phyloP scores from a whole-genome alignment of 1,140 invertebrate genomes.

The Drosophila chauvacae region DNA sequence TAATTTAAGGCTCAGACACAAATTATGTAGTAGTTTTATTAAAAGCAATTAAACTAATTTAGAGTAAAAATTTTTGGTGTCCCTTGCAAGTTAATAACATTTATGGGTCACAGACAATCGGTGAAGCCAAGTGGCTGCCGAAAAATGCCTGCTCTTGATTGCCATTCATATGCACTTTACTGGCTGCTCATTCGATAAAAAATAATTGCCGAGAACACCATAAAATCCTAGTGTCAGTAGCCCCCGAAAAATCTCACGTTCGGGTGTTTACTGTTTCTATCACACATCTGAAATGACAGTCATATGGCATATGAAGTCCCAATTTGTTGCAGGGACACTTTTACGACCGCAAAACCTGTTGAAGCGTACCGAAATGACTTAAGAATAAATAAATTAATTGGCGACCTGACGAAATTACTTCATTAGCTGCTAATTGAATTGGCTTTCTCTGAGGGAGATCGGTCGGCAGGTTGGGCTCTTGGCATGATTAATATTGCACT shows the following conservation, averaged over 20 bases:
- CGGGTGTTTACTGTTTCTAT: constrained; percentile 46
- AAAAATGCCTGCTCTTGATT: constrained; percentile 10
- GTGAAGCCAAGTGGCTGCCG: neutral
- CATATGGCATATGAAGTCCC: constrained; percentile 37
- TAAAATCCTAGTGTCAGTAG: constrained; percentile 46
- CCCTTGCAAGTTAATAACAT: neutral
- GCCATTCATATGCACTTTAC: constrained; percentile 26
- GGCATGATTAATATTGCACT: constrained; percentile 51
- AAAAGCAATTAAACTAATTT: constrained; percentile 8
- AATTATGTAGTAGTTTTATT: neutral
- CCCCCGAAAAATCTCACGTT: constrained; percentile 15
- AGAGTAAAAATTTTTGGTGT: neutral
- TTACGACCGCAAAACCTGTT: constrained; percentile 64
- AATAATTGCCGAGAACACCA: constrained; percentile 53
- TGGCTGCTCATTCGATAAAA: constrained; percentile 51
- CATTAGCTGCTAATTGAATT: constrained; percentile 72
- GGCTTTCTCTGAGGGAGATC: constrained; percentile 10
- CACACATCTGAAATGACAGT: constrained; percentile 39
- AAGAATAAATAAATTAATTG: constrained; percentile 51
- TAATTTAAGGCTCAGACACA: constrained; percentile 3
- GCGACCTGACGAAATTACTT: constrained; percentile 57
- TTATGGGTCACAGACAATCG: neutral
- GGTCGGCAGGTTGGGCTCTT: constrained; percentile 6
- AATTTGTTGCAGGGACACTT: constrained; percentile 49
- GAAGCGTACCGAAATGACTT: constrained; percentile 38